These are phyloP conservation scores for Vesta saturnalis DNA, from an alignment of 2,888 invertebrate species.

Conservation along the genomic window DNA sequence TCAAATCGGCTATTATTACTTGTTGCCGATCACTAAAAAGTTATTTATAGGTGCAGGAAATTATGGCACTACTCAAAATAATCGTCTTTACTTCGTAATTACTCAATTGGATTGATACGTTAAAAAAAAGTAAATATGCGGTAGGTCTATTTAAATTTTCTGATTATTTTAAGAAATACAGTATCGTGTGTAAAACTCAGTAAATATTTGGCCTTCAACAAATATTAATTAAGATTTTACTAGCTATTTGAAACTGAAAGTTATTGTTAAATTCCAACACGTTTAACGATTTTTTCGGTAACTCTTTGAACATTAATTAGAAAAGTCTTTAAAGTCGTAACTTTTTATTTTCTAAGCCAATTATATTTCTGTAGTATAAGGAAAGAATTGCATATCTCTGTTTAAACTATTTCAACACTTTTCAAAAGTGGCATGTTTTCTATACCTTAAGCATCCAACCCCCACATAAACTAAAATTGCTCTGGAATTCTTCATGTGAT, in stretches of 20 bases:
- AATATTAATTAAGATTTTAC: too few species aligned
- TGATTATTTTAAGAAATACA: too few species aligned
- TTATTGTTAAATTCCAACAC: too few species aligned
- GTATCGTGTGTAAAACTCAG: too few species aligned
- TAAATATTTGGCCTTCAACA: too few species aligned
- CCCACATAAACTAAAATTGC: conserved; percentile 3
- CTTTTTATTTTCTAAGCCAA: too few species aligned
- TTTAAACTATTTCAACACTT: not conserved
- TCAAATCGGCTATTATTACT: not conserved
- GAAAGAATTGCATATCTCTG: too few species aligned
- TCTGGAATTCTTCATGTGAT: conserved; percentile 28
- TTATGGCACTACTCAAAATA: not conserved
- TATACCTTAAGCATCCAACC: not conserved
- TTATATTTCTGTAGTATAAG: too few species aligned
- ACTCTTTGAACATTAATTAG: too few species aligned
- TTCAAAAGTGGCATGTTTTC: not conserved
- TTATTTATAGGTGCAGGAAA: not conserved
- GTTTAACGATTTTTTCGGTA: too few species aligned
- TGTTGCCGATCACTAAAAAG: not conserved
- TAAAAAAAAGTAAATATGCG: not conserved
- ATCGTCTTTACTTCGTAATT: not conserved
- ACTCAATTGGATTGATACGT: not conserved
- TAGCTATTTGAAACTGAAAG: too few species aligned
- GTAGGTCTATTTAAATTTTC: not conserved
- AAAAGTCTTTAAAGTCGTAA: too few species aligned